Conservation (phyloP, 2,888 invertebrate genomes). For the Xanthia togata region DNA sequence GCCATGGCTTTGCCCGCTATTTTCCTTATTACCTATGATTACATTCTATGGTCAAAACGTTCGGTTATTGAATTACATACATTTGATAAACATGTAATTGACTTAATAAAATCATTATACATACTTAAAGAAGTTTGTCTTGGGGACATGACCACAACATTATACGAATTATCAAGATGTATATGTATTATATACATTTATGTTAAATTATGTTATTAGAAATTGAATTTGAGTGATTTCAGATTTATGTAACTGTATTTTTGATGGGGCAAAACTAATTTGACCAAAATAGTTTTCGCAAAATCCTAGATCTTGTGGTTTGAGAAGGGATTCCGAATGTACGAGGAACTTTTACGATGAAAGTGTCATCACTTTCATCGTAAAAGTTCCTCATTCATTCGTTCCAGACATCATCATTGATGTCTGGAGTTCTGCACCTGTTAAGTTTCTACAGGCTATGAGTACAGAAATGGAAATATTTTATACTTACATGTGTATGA, state of each 20-base stretch:
- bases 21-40: constrained; percentile 62
- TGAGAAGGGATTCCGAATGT: neutral
- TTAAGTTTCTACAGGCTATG: neutral
- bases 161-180: constrained; percentile 35
- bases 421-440: neutral
- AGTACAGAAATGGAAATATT: neutral
- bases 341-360: neutral
- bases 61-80: constrained; percentile 60
- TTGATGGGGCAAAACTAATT: neutral
- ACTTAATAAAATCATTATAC: constrained; percentile 59
- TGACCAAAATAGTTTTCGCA: no score
- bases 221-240: constrained; percentile 19
- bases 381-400: no score
- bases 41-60: constrained; percentile 51
- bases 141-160: constrained; percentile 44
- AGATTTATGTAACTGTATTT: neutral
- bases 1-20: constrained; percentile 41
- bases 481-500: neutral
- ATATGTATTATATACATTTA: constrained; percentile 13
- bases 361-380: no score
- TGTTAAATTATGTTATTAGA: constrained; percentile 33
- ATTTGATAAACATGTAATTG: constrained; percentile 61
- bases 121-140: constrained; percentile 47
- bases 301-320: neutral
- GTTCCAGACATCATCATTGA: no score